These are phyloP conservation scores for Diaprepes abbreviatus DNA, from an alignment of 2,888 invertebrate genomes.

Conservation along the genomic window DNA sequence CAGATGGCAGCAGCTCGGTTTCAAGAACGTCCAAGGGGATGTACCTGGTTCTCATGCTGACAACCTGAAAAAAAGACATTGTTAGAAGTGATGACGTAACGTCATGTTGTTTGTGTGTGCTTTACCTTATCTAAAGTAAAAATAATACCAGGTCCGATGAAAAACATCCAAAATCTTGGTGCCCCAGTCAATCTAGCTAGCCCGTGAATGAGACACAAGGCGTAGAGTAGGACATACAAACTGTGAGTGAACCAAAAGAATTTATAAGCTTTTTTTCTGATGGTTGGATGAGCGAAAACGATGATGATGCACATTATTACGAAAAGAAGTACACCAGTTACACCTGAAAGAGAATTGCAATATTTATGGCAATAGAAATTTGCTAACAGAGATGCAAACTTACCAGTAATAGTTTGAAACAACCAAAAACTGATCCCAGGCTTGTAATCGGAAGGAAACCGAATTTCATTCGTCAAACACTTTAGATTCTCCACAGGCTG, in stretches of 20 bases:
- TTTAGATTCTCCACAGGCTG: conserved; percentile 93
- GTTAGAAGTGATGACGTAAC: too few relatives aligned
- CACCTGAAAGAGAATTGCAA: conserved; percentile 70
- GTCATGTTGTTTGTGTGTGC: too few relatives aligned
- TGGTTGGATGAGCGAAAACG: conserved; percentile 94
- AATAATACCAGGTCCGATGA: conserved; percentile 90
- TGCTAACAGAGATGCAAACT: too few relatives aligned
- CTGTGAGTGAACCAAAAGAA: conserved; percentile 97
- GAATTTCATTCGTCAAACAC: conserved; percentile 93
- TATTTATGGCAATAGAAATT: background rate
- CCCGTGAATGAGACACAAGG: conserved; percentile 90
- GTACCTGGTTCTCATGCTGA: conserved; percentile 90
- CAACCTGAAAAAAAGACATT: conserved; percentile 77
- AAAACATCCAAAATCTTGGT: conserved; percentile 94
- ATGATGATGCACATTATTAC: conserved; percentile 95
- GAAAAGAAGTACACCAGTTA: conserved; percentile 90
- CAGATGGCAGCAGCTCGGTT: conserved; percentile 93
- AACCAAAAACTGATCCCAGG: conserved; percentile 97
- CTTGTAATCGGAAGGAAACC: conserved; percentile 93
- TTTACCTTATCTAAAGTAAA: conserved; percentile 89
- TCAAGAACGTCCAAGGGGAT: conserved; percentile 93
- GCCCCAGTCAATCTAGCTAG: conserved; percentile 92
- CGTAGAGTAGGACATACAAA: conserved; percentile 88
- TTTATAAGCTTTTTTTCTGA: conserved; percentile 93
- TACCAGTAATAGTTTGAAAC: conserved; percentile 94